phyloP scores from a whole-genome alignment of 1,140 invertebrate species.

The Augochlora pura region DNA sequence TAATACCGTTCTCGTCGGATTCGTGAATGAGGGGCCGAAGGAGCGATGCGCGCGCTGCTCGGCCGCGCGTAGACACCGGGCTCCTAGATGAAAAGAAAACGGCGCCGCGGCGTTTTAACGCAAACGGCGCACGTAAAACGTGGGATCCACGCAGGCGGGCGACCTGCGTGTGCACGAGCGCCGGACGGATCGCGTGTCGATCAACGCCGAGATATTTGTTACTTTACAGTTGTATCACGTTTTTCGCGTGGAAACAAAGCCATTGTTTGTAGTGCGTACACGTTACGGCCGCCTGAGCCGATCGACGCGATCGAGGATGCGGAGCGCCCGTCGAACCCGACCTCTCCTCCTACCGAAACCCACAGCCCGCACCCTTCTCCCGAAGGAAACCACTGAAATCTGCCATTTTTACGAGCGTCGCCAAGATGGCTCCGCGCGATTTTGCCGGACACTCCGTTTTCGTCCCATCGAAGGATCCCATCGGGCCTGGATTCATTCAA shows the following conservation, averaged over 20 bases:
- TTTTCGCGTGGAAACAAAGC: conserved; percentile 75
- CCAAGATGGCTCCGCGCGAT: conserved; percentile 27
- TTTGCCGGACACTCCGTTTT: neutral
- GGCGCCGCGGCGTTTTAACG: neutral
- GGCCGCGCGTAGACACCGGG: conserved; percentile 66
- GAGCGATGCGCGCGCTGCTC: conserved; percentile 40
- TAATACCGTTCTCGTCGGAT: conserved; percentile 67
- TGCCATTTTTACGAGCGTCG: conserved; percentile 31
- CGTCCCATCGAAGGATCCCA: no score
- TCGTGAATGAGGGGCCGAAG: conserved; percentile 61
- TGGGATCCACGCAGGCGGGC: conserved; percentile 36
- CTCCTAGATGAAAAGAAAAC: conserved; percentile 38
- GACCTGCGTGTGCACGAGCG: conserved; percentile 41
- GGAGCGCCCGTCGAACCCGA: conserved; percentile 57
- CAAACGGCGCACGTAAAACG: conserved; percentile 16
- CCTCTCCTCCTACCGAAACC: conserved; percentile 20
- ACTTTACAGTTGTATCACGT: conserved; percentile 76
- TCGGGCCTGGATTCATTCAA: no score
- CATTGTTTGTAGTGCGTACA: conserved; percentile 74
- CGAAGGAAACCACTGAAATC: neutral
- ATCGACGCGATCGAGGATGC: conserved; percentile 66
- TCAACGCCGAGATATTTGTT: conserved; percentile 78
- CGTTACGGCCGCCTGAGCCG: conserved; percentile 53
- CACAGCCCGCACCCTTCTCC: conserved; percentile 9
- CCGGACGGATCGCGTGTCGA: conserved; percentile 77